Evolutionary conservation across 2,113 vertebrate genomes (phyloP).

Genomic region (Hystrix cristata): DNA sequence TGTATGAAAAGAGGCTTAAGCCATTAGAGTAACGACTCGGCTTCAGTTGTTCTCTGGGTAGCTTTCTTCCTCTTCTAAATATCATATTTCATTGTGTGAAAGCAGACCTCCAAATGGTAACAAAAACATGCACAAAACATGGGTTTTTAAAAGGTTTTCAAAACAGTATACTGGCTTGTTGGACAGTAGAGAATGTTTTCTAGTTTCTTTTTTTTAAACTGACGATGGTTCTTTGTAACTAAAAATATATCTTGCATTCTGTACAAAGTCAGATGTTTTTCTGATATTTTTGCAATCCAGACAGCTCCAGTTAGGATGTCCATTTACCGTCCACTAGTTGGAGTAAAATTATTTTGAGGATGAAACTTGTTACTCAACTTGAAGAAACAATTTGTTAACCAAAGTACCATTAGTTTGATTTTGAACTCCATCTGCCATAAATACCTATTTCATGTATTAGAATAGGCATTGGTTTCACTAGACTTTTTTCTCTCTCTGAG

Average conservation of each 20-base stretch:
- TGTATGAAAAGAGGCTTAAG: slow-evolving; percentile 36
- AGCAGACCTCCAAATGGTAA: slow-evolving; percentile 49
- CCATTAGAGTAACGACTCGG: slow-evolving; percentile 28
- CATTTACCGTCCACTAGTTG: neutral
- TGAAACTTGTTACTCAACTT: slow-evolving; percentile 44
- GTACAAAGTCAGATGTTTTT: neutral
- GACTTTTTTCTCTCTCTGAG: neutral
- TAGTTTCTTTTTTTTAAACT: neutral
- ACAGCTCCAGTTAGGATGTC: neutral
- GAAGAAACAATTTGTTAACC: slow-evolving; percentile 44
- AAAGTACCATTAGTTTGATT: neutral
- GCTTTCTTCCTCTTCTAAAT: slow-evolving; percentile 20
- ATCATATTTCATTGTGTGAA: slow-evolving; percentile 57
- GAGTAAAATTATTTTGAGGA: slow-evolving; percentile 17
- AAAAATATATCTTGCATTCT: slow-evolving; percentile 42
- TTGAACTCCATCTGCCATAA: slow-evolving; percentile 5
- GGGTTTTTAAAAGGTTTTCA: slow-evolving; percentile 32
- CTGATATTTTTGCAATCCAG: neutral
- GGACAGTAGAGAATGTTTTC: slow-evolving; percentile 30
- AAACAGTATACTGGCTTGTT: slow-evolving; percentile 38
- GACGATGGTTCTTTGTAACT: slow-evolving; percentile 50
- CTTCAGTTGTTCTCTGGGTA: slow-evolving; percentile 39
- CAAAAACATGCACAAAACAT: slow-evolving; percentile 41
- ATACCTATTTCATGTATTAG: neutral
- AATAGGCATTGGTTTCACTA: slow-evolving; percentile 1